Base-by-base conservation (phyloP, 2,797 vertebrate species). In the Tiaroga cobitis region DNA sequence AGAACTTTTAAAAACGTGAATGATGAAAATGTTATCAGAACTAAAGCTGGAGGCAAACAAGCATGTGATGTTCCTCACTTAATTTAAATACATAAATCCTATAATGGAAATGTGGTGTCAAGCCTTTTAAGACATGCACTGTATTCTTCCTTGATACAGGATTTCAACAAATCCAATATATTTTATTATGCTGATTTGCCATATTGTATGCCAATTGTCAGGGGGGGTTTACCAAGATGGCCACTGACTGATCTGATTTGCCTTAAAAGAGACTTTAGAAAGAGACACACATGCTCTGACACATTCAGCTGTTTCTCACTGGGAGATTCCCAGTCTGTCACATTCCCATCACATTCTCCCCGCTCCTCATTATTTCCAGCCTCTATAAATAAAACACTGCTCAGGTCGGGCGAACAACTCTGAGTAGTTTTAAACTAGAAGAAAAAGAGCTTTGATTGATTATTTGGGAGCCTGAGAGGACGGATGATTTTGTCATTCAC, bases 321-420 rank as follows among this genome's bases (percentile, higher is more conserved):
- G 49, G 46, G 68, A 63, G 18, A 61, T 63, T 80, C 49, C 49
- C 74, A 56, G 32, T n/a, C 74, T 76, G 75, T 78, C 75, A 78
- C 75, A 61, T 41, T 61, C 54, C 16, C 56, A 41, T 43, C 51
- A 29, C 37, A 61, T 11, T 78, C 34, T 61, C 75, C n/a, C 29
- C 26, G n/a, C 63, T 80, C 63, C 43, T 81, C 79, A 16, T 81
- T 68, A 68, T 68, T 81, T 81, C 54, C 54, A 6, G 34, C 15
- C 54, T 61, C 63, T 69, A 68, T 69, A 81, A 81, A 81, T 72
- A 82, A 41, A 61, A 56, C 49, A 43, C 26, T 18, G 15, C 46
- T 18, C 0, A 49, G 16, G 46, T 49, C 16, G 0, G 46, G 16
- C 5, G 46, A 49, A 46, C 32, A 77, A 39, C 10, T 24, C 15